Evolutionary conservation across 2,888 invertebrate species (phyloP).

Genomic region (Aelia acuminata): DNA sequence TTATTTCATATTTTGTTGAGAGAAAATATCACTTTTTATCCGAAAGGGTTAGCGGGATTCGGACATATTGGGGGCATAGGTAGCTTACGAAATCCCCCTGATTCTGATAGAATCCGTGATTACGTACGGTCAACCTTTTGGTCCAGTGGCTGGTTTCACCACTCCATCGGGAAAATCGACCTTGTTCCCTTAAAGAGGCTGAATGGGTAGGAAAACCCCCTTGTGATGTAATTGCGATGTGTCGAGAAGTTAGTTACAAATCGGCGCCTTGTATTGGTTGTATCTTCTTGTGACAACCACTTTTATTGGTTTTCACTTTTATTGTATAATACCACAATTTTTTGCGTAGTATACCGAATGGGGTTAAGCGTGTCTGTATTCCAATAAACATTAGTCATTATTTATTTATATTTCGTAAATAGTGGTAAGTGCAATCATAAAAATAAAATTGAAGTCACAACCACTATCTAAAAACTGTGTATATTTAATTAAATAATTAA

Average conservation of each 20-base stretch:
- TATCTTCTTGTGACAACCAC: not conserved
- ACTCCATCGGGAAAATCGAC: constrained; percentile 45
- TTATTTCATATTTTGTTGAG: no score
- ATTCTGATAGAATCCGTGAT: constrained; percentile 35
- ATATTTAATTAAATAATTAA: no score
- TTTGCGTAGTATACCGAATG: not conserved
- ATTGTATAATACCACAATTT: not conserved
- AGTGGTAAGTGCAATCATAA: no score
- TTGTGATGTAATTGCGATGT: not conserved
- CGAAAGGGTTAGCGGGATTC: not conserved
- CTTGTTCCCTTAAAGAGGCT: constrained; percentile 37
- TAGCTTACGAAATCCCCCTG: constrained; percentile 16
- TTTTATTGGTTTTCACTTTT: constrained; percentile 10
- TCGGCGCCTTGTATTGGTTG: not conserved
- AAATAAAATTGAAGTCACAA: no score
- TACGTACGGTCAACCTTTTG: constrained; percentile 48
- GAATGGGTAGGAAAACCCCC: not conserved
- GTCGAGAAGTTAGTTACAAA: not conserved
- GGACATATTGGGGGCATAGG: not conserved
- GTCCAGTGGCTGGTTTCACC: constrained; percentile 12
- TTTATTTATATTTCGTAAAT: not conserved
- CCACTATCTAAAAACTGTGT: no score
- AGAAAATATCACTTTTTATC: not conserved
- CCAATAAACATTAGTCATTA: not conserved
- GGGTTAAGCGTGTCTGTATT: not conserved